Conservation (phyloP, 2,113 vertebrate species). For the Neolamprologus sp. region DNA sequence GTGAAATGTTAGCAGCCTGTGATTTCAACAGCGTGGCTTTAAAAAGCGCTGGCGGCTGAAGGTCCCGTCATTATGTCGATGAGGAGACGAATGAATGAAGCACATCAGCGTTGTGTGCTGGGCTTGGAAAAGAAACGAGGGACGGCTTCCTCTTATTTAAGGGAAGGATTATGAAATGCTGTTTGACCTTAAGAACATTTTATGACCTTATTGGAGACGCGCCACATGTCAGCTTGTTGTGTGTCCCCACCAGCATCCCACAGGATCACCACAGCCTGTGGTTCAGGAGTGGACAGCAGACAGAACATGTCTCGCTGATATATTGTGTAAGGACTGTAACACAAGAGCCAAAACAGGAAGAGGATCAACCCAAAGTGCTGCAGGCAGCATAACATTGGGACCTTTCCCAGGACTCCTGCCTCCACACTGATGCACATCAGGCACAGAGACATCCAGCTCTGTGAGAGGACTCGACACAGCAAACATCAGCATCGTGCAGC, state of each 20-base stretch:
- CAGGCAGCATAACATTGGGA: constrained; percentile 4
- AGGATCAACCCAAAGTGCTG: neutral
- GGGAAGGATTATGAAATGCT: fast-evolving
- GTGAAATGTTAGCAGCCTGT: constrained; percentile 18
- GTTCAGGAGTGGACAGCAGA: neutral
- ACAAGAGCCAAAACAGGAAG: constrained; percentile 38
- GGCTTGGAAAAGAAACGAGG: fast-evolving
- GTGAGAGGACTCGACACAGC: neutral
- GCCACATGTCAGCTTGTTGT: fast-evolving
- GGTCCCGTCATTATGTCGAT: constrained; percentile 69
- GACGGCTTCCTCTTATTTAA: fast-evolving
- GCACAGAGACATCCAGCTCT: neutral
- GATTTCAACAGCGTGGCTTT: constrained; percentile 26
- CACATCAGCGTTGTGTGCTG: neutral
- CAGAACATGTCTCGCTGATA: neutral
- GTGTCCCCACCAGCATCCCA: fast-evolving
- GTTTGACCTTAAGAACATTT: neutral
- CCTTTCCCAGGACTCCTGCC: constrained; percentile 21
- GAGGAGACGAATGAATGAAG: constrained; percentile 32
- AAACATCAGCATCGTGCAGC: neutral
- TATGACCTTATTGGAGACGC: neutral
- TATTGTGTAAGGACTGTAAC: neutral
- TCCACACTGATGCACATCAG: neutral
- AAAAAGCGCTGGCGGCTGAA: constrained; percentile 40
- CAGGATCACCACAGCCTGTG: neutral